These are phyloP conservation scores for Phycodurus eques DNA, from an alignment of 2,113 vertebrate genomes.

Conservation along the genomic window DNA sequence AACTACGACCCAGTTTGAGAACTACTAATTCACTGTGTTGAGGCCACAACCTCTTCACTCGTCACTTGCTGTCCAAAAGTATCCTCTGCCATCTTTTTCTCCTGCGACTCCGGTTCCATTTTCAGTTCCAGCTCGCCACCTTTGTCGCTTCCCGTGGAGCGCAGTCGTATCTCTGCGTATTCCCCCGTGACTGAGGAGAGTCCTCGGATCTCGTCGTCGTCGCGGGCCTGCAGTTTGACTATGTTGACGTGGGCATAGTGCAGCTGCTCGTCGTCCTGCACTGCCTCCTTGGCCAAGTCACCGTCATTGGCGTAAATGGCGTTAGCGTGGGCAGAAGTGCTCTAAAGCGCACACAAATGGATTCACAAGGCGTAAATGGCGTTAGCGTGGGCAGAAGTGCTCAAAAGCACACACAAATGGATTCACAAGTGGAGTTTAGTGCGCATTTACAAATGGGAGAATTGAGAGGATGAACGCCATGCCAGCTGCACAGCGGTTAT, in stretches of 20 bases:
- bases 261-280: constrained; percentile 6
- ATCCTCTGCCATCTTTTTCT: neutral
- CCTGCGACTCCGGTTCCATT: neutral
- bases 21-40: neutral
- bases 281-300: constrained; percentile 3
- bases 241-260: constrained; percentile 30
- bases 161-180: constrained; percentile 29
- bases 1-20: neutral
- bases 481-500: too few species aligned
- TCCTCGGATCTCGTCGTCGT: constrained; percentile 17
- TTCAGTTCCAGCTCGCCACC: constrained; percentile 1
- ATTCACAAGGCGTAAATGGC: constrained; percentile 6
- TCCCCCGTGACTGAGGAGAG: constrained; percentile 16
- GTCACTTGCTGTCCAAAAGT: neutral
- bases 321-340: constrained; percentile 11
- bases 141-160: neutral
- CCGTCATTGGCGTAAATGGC: constrained; percentile 29
- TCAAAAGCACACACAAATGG: constrained; percentile 14
- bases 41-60: neutral
- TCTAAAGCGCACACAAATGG: constrained; percentile 14
- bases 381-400: constrained; percentile 11
- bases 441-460: too few species aligned
- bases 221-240: constrained; percentile 11
- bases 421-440: neutral
- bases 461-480: too few species aligned